Percentiles rank a stretch among this genome's conserved stretches.
phyloP scores from a whole-genome alignment of 2,113 vertebrate genomes.

The Sylvilagus bachmani region DNA sequence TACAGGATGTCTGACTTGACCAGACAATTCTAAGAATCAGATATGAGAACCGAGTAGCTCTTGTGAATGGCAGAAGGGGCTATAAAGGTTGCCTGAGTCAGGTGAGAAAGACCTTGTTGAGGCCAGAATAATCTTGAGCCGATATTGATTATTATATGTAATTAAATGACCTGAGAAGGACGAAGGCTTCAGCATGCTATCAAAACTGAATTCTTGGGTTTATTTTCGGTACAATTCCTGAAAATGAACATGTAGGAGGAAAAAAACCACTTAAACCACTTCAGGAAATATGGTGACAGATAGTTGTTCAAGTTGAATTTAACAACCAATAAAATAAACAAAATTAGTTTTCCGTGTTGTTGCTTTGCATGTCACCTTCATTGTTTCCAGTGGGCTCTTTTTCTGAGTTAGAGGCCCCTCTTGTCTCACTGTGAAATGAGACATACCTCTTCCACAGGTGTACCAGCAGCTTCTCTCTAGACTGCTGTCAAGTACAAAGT shows the following conservation, averaged over 20 bases:
- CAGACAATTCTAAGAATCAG: neutral
- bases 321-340: slow-evolving; percentile 31
- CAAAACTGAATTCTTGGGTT: slow-evolving; percentile 56
- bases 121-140: neutral
- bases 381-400: neutral
- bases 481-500: neutral
- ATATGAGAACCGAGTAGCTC: neutral
- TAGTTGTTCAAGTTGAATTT: slow-evolving; percentile 40
- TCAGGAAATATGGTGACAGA: slow-evolving; percentile 38
- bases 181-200: neutral
- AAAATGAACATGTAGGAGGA: slow-evolving; percentile 67
- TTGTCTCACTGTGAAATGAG: neutral
- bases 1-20: neutral
- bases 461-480: slow-evolving; percentile 9
- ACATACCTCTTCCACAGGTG: neutral
- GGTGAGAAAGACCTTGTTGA: neutral
- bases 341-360: neutral
- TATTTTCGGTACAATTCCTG: slow-evolving; percentile 64
- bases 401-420: neutral
- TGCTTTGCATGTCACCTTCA: neutral
- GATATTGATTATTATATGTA: slow-evolving; percentile 2
- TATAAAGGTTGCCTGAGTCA: neutral
- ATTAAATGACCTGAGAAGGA: slow-evolving; percentile 2
- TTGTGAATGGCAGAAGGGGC: neutral
- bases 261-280: slow-evolving; percentile 55